Conservation (phyloP, 2,113 vertebrate genomes). For the Orientallactaga bullata region DNA sequence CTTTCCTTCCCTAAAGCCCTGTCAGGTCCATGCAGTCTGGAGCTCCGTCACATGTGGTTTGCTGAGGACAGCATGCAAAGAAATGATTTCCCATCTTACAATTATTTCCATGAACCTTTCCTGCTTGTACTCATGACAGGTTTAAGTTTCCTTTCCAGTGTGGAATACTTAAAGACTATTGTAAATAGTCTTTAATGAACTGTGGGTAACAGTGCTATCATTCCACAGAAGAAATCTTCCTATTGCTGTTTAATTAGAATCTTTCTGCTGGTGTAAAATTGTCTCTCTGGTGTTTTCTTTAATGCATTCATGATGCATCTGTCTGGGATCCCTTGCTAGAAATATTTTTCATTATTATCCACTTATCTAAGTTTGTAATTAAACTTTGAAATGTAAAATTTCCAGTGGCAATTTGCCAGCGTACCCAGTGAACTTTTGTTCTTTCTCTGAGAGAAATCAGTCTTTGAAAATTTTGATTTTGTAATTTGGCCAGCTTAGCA, state of each 20-base stretch:
- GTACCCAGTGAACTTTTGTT: slow-evolving; percentile 67
- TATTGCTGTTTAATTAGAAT: slow-evolving; percentile 90
- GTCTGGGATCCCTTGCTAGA: slow-evolving; percentile 86
- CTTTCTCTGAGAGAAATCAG: slow-evolving; percentile 63
- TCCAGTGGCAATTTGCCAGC: slow-evolving; percentile 82
- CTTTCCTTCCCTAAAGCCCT: not conserved
- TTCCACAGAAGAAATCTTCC: slow-evolving; percentile 84
- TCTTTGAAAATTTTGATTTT: slow-evolving; percentile 56
- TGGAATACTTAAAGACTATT: slow-evolving; percentile 63
- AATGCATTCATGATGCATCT: slow-evolving; percentile 89
- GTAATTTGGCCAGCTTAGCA: slow-evolving; percentile 34
- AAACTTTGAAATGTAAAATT: slow-evolving; percentile 89
- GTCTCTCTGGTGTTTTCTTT: slow-evolving; percentile 89
- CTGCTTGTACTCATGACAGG: not conserved
- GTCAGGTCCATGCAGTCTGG: not conserved
- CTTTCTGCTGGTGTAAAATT: slow-evolving; percentile 86
- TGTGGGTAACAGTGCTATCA: slow-evolving; percentile 76
- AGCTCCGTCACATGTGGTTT: not conserved
- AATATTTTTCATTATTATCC: slow-evolving; percentile 90
- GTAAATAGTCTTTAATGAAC: slow-evolving; percentile 79
- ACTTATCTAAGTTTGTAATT: slow-evolving; percentile 90
- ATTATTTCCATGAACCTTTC: not conserved
- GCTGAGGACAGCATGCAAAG: not conserved
- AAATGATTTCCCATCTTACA: not conserved
- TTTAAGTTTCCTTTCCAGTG: slow-evolving; percentile 59